Conservation (phyloP, 1,140 invertebrate genomes). For the Augochlora pura region DNA sequence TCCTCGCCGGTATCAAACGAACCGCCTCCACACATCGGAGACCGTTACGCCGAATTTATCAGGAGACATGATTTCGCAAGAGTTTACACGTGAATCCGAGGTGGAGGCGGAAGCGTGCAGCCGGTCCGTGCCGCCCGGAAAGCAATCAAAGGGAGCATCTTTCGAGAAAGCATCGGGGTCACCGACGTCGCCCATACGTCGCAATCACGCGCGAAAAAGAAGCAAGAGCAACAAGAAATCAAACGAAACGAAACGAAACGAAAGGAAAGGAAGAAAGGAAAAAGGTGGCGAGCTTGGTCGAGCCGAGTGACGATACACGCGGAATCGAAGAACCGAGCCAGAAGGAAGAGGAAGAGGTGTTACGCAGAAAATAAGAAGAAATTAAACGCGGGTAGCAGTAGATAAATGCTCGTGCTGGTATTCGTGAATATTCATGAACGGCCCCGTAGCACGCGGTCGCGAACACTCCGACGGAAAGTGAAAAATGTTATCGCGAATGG, state of each 20-base stretch:
- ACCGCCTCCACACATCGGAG: background rate
- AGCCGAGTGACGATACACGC: background rate
- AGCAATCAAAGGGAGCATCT: conserved; percentile 49
- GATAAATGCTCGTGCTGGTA: conserved; percentile 8
- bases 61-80: conserved; percentile 21
- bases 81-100: background rate
- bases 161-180: conserved; percentile 44
- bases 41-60: conserved; percentile 46
- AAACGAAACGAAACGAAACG: no score
- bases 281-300: background rate
- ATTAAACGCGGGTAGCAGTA: background rate
- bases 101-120: conserved; percentile 28
- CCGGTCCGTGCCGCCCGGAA: background rate
- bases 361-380: conserved; percentile 12
- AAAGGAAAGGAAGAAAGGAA: background rate
- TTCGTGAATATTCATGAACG: conserved; percentile 49
- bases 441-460: background rate
- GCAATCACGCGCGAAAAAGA: conserved; percentile 42
- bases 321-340: background rate
- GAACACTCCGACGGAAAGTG: conserved; percentile 35
- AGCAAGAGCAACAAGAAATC: background rate
- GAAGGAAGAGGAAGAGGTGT: conserved; percentile 12
- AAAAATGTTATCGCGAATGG: conserved; percentile 43
- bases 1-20: conserved; percentile 8
- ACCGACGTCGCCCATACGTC: conserved; percentile 35